phyloP scores from a whole-genome alignment of 2,888 invertebrate species.

The Hyles lineata region DNA sequence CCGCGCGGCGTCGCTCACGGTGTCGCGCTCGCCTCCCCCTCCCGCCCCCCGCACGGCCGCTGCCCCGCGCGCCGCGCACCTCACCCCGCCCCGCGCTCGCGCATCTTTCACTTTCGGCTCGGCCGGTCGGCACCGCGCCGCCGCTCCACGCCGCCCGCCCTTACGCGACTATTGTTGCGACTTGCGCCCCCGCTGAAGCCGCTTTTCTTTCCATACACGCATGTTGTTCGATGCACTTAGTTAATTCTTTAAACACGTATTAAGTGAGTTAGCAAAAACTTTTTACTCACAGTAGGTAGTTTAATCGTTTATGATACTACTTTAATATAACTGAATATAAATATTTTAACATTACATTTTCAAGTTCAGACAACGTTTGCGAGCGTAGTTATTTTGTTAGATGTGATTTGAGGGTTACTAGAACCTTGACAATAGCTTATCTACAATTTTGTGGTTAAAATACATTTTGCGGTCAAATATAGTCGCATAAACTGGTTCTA shows the following conservation, averaged over 20 bases:
- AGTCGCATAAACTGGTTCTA: conserved; percentile 5
- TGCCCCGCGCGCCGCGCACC: conserved; percentile 51
- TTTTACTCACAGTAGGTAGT: background rate
- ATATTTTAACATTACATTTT: background rate
- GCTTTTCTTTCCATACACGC: conserved; percentile 5
- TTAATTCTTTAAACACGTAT: background rate
- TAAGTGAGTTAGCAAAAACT: background rate
- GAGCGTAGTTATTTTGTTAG: background rate
- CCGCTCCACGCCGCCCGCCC: conserved; percentile 58
- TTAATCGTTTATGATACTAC: background rate
- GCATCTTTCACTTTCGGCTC: conserved; percentile 77
- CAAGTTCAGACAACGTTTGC: background rate
- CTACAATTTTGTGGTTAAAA: background rate
- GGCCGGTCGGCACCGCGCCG: conserved; percentile 40
- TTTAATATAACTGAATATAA: too few relatives aligned
- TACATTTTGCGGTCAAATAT: background rate
- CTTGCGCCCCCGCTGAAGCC: conserved; percentile 47
- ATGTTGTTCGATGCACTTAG: background rate
- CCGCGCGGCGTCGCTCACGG: conserved; percentile 58
- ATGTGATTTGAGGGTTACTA: background rate
- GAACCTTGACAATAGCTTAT: background rate
- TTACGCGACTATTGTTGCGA: conserved; percentile 48
- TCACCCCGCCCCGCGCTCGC: conserved; percentile 60
- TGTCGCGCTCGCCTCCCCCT: conserved; percentile 49
- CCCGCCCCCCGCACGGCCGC: conserved; percentile 53